These are phyloP conservation scores for Loriculus beryllinus DNA, from an alignment of 2,797 vertebrate genomes.

Conservation along the genomic window DNA sequence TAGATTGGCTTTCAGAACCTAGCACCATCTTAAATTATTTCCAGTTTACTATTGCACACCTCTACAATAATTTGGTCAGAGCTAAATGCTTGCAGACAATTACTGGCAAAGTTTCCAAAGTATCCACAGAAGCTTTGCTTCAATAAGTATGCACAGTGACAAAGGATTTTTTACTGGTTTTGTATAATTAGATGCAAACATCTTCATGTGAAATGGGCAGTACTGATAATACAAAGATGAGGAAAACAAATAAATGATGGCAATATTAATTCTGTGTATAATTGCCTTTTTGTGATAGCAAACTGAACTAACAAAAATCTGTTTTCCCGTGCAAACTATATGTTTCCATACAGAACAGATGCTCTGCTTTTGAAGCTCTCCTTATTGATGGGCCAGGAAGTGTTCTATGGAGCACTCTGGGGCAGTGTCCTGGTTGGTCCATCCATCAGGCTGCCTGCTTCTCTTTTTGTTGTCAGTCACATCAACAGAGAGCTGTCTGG, in stretches of 20 bases:
- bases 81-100: neutral
- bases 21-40: neutral
- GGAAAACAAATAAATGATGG: neutral
- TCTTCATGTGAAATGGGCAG: neutral
- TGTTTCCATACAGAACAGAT: conserved; percentile 83
- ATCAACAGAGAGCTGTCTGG: conserved; percentile 81
- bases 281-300: neutral
- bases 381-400: conserved; percentile 86
- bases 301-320: neutral
- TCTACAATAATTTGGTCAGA: neutral
- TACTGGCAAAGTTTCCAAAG: neutral
- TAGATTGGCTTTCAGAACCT: neutral
- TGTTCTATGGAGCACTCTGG: conserved; percentile 91
- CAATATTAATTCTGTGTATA: neutral
- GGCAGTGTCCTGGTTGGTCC: conserved; percentile 87
- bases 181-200: neutral
- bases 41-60: neutral
- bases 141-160: neutral
- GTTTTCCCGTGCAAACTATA: neutral
- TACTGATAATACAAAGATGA: neutral
- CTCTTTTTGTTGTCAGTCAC: conserved; percentile 90
- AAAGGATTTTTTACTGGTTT: neutral
- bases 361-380: conserved; percentile 87
- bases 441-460: conserved; percentile 87
- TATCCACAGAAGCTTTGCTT: neutral